Evolutionary conservation across 2,113 vertebrate species (phyloP).

Genomic region (Stegostoma tigrinum): DNA sequence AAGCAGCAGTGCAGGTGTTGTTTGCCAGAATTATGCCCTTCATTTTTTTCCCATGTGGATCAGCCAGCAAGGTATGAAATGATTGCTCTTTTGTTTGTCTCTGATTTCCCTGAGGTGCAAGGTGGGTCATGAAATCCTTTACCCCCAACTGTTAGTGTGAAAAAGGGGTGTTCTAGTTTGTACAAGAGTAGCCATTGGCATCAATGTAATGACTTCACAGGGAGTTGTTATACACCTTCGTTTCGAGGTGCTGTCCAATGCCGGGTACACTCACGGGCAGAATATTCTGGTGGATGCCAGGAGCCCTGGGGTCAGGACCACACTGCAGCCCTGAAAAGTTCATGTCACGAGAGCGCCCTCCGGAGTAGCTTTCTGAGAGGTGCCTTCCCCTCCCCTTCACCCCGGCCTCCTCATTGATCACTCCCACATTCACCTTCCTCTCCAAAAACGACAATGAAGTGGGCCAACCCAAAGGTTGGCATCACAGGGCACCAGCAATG

Average conservation of each 20-base stretch:
- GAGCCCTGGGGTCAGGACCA: too few species aligned
- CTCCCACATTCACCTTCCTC: too few species aligned
- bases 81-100: background rate
- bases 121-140: background rate
- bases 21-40: background rate
- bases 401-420: too few species aligned
- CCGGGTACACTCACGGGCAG: background rate
- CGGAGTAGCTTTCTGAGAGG: too few species aligned
- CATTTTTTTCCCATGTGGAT: background rate
- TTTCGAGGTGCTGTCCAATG: background rate
- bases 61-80: background rate
- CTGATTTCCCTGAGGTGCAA: background rate
- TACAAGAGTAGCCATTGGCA: background rate
- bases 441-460: too few species aligned
- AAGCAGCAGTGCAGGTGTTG: background rate
- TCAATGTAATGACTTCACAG: background rate
- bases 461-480: too few species aligned
- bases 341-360: too few species aligned
- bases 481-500: too few species aligned
- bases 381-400: too few species aligned
- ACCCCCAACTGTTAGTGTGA: background rate
- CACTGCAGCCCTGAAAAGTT: too few species aligned
- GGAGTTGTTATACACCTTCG: background rate
- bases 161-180: background rate
- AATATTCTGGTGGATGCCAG: too few species aligned